phyloP scores from a whole-genome alignment of 2,888 invertebrate species.

The Agrochola lota region DNA sequence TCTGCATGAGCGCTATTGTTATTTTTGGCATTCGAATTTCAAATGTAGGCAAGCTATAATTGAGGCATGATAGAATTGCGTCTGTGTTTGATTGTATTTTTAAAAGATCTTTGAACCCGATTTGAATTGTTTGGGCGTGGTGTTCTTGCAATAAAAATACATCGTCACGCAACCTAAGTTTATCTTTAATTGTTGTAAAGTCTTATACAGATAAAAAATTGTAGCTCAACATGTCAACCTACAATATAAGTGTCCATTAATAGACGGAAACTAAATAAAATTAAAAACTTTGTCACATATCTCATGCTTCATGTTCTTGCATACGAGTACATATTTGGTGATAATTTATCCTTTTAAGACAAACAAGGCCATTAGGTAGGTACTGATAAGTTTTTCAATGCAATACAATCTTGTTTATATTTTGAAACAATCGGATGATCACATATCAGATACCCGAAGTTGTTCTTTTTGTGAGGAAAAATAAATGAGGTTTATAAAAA shows the following conservation, averaged over 20 bases:
- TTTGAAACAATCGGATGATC: constrained; percentile 1
- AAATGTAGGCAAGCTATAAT: constrained; percentile 13
- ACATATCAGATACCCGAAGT: background rate
- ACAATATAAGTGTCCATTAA: background rate
- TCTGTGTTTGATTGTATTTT: constrained; percentile 20
- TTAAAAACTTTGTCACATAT: background rate
- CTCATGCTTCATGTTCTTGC: constrained; percentile 2
- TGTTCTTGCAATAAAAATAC: background rate
- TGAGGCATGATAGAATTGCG: constrained; percentile 5
- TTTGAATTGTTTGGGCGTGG: background rate
- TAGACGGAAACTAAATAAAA: background rate
- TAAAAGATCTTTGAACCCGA: constrained; percentile 25
- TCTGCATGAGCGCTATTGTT: constrained; percentile 33
- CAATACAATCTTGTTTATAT: constrained; percentile 11
- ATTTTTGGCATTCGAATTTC: constrained; percentile 27
- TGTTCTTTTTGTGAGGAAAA: constrained; percentile 1
- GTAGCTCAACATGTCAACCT: background rate
- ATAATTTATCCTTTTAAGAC: constrained; percentile 10
- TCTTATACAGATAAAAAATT: constrained; percentile 6
- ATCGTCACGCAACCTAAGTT: background rate
- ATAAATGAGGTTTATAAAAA: background rate
- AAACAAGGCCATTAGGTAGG: background rate
- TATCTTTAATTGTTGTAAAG: constrained; percentile 2
- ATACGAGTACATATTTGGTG: constrained; percentile 21
- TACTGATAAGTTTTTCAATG: background rate